Evolutionary conservation across 2,113 vertebrate genomes (phyloP), one percentile per base, ranked within the genome.

Genomic region (Stigmatopora nigra): DNA sequence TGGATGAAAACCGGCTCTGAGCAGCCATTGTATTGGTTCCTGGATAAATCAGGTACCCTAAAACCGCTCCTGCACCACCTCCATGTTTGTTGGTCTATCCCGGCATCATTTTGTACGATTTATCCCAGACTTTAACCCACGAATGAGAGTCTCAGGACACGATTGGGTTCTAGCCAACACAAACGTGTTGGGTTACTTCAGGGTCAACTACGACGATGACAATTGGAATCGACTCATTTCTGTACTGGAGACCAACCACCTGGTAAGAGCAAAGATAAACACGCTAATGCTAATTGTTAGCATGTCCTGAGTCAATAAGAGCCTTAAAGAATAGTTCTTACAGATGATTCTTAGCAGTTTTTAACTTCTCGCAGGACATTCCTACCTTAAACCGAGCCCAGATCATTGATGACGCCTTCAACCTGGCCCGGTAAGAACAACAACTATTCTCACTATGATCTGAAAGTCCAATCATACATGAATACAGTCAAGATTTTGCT

Each of bases 331-430:
- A 31, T 31, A 31, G 3, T 2, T 31, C 25, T 31, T 31, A 31
- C 2, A 31, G 25, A 52, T 52, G 17, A 20, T 52, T 55, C 52
- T 19, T 25, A 25, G 17, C 20, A 22, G 2, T 68, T 5, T 65
- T 16, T 67, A 11, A 61, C 58, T 72, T 63, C 52, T 48, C 79
- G 70, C 76, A 99, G 96, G 63, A 0, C 38, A 84, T 99, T 73
- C 89, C 95, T 0, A 35, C 93, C 46, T 88, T 95, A 57, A 99
- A 98, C 72, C 91, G 96, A 71, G 96, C 93, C 0, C 96, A 99
- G 84, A 83, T 99, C 35, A 91, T 99, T 0, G 87, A 95, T 0
- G 96, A 98, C 0, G 87, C 93, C n/a, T 99, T 99, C 68, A 93
- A 92, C 76, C 88, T 99, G 67, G 95, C 94, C 64, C 93, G 90